Evolutionary conservation across 2,888 invertebrate species (phyloP), one percentile per base, ranked within the genome.

Genomic region (Zootermopsis nevadensis): DNA sequence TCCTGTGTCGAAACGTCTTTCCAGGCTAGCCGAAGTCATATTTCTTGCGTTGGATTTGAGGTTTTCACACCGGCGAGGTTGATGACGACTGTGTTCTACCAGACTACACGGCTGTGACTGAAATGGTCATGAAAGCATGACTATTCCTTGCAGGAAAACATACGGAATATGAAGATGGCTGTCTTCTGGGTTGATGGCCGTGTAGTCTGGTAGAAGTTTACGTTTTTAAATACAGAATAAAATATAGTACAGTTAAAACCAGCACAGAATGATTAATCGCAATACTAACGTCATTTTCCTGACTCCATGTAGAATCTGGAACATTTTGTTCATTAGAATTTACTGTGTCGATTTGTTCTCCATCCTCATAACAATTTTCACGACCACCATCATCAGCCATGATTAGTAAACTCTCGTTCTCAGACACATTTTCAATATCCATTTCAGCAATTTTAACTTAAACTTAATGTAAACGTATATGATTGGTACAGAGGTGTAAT

Each of bases 391-490:
- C 79, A 27, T 84, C 84, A 22, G 84, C 84, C 84, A 84, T 84
- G 84, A 77, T 82, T 77, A 55, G 24, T 77, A 6, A 27, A 84
- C 74, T 77, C 82, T 82, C 77, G 83, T 66, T 42, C 77, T 67
- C 77, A 79, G 38, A 38, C n/a, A n/a, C n/a, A 24, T 30, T 22
- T 69, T 30, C 33, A 33, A 8, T 19, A 33, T 33, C 33, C 15
- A 27, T 33, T 33, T 31, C 69, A 31, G 4, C 7, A 69, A 27
- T 33, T 33, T 33, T 22, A 33, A 69, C 22, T 2, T 33, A 69
- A 69, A 69, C 31, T 10, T 27, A 69, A 69, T 22, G 12, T 30
- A 33, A 24, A 33, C 31, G 33, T 19, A 69, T 15, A 8, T 19
- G 15, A 69, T 12, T 31, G 3, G 10, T 31, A 33, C 30, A 69